Percentiles rank a stretch among this genome's conserved stretches.
These are phyloP conservation scores for Acanthurus leucopareius DNA, from an alignment of 2,797 vertebrate species.

Conservation along the genomic window DNA sequence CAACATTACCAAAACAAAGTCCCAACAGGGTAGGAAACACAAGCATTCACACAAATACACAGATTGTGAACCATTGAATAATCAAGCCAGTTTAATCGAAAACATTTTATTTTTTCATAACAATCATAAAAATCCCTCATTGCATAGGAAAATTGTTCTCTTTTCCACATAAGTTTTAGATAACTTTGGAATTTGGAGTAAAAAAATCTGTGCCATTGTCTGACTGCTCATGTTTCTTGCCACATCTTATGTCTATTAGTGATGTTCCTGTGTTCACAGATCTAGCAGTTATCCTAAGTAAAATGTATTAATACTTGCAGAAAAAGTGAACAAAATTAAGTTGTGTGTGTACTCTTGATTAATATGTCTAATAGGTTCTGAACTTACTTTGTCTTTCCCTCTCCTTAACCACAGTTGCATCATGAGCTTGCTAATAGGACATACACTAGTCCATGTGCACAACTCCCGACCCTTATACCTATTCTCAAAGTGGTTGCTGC, in stretches of 20 bases:
- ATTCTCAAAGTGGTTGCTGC: constrained; percentile 10
- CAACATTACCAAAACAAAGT: background rate
- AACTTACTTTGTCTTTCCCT: background rate
- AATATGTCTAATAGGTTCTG: background rate
- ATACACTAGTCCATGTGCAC: background rate
- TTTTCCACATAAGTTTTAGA: background rate
- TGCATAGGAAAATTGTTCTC: background rate
- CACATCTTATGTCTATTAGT: background rate
- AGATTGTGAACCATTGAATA: background rate
- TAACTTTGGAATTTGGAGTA: background rate
- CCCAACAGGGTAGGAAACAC: background rate
- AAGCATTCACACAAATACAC: background rate
- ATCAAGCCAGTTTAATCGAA: background rate
- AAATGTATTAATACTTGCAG: background rate
- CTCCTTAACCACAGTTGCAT: constrained; percentile 8
- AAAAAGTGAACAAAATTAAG: background rate
- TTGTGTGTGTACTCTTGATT: background rate
- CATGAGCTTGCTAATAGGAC: constrained; percentile 10
- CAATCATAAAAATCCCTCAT: background rate
- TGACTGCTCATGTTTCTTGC: background rate
- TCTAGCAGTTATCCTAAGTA: background rate
- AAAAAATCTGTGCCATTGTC: background rate
- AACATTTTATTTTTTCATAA: background rate
- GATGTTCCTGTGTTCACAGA: background rate
- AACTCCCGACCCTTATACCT: constrained; percentile 13